Percentiles rank a stretch among this genome's conserved stretches.
Evolutionary conservation across 1,140 invertebrate species (phyloP).

Genomic region (Zophobas morio): DNA sequence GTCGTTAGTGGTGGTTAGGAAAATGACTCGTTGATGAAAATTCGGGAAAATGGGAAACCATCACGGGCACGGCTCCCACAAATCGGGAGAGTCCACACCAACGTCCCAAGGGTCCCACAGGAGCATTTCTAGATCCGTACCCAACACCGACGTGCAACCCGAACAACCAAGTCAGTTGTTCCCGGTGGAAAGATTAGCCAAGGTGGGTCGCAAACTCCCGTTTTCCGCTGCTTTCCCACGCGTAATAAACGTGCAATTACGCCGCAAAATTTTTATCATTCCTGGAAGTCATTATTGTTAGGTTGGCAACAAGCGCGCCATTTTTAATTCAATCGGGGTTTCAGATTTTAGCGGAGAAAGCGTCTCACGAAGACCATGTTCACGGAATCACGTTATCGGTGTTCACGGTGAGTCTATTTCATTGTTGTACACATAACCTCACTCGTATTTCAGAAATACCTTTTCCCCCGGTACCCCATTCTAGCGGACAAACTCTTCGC

Average conservation of each 20-base stretch:
- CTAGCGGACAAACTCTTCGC: conserved; percentile 78
- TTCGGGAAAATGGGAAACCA: conserved; percentile 60
- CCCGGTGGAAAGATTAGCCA: conserved; percentile 79
- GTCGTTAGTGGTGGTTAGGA: conserved; percentile 1
- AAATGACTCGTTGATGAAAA: conserved; percentile 18
- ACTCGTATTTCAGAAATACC: conserved; percentile 74
- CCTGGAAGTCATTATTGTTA: conserved; percentile 36
- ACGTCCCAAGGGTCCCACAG: conserved; percentile 57
- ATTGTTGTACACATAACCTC: conserved; percentile 46
- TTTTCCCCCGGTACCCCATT: conserved; percentile 84
- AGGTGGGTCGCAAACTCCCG: conserved; percentile 69
- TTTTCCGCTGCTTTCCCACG: conserved; percentile 46
- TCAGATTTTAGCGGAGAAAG: conserved; percentile 76
- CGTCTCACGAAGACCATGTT: conserved; percentile 75
- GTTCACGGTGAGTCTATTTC: conserved; percentile 71
- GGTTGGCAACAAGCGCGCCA: conserved; percentile 48
- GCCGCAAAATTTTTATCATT: conserved; percentile 51
- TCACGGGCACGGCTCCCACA: conserved; percentile 55
- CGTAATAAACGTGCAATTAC: conserved; percentile 9
- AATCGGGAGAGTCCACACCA: conserved; percentile 55
- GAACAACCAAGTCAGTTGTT: conserved; percentile 75
- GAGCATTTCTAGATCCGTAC: conserved; percentile 72
- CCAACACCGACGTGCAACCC: conserved; percentile 73
- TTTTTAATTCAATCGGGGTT: conserved; percentile 53
- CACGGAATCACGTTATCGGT: conserved; percentile 77